Percentiles rank a stretch among this genome's conserved stretches.
Conservation (phyloP, 2,113 vertebrate genomes). For the Hyperopisus bebe region DNA sequence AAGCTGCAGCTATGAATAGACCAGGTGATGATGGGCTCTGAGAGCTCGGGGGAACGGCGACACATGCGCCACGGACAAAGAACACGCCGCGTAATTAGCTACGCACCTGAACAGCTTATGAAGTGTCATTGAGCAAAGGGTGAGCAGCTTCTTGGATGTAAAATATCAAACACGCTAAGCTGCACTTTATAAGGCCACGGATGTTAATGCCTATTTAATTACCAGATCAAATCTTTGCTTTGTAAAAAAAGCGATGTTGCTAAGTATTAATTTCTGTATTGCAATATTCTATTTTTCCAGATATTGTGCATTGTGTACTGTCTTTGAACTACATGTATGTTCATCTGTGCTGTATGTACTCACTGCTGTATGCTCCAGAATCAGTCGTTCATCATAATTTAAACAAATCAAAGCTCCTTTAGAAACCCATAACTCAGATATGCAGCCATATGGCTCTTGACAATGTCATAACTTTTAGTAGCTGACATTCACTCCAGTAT, state of each 20-base stretch:
- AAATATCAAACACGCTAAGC: background rate
- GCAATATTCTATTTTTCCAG: background rate
- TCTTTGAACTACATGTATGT: background rate
- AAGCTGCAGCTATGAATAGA: slow-evolving; percentile 23
- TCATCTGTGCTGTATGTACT: background rate
- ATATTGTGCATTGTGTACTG: background rate
- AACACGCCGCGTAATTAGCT: background rate
- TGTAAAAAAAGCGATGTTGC: background rate
- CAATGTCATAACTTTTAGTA: background rate
- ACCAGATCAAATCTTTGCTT: background rate
- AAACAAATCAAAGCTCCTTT: background rate
- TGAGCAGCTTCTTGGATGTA: background rate
- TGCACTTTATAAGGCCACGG: background rate
- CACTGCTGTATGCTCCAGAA: background rate
- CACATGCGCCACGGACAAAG: background rate
- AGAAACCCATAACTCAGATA: background rate
- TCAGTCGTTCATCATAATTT: background rate
- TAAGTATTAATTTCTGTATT: background rate
- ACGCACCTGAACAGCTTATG: background rate
- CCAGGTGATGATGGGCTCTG: slow-evolving; percentile 16
- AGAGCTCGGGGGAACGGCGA: background rate
- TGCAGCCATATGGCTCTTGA: background rate
- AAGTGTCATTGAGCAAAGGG: background rate
- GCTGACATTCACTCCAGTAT: background rate
- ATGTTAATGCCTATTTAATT: background rate